These are phyloP conservation scores for Patella caerulea DNA, from an alignment of 2,888 invertebrate species.

Conservation along the genomic window DNA sequence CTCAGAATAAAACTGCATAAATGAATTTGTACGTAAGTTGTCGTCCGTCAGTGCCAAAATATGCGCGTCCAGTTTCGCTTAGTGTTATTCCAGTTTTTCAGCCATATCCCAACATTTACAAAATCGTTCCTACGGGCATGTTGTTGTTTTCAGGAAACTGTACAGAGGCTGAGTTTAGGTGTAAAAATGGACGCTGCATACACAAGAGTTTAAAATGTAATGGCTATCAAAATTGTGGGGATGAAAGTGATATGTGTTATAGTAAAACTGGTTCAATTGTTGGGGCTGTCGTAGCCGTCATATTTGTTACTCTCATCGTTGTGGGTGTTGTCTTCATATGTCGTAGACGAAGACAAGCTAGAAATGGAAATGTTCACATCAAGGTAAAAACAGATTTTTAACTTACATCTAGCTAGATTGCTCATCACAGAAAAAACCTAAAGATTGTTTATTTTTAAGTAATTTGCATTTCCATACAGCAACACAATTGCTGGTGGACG, in stretches of 20 bases:
- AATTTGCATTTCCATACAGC: too few relatives aligned
- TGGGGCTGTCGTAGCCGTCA: not conserved
- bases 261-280: not conserved
- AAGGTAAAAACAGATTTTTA: not conserved
- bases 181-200: conserved; percentile 14
- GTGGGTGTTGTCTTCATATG: not conserved
- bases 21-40: not conserved
- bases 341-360: not conserved
- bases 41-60: not conserved
- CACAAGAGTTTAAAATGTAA: conserved; percentile 10
- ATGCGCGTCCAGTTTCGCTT: too few relatives aligned
- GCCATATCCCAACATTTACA: not conserved
- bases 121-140: not conserved
- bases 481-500: too few relatives aligned
- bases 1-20: too few relatives aligned
- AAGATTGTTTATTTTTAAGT: too few relatives aligned
- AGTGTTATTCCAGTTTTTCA: not conserved
- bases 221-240: conserved; percentile 13
- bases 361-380: not conserved
- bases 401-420: not conserved
- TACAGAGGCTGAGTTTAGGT: not conserved
- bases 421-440: too few relatives aligned
- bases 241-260: conserved; percentile 2
- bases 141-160: not conserved
- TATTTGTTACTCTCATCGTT: not conserved